Evolutionary conservation across 1,140 invertebrate genomes (phyloP).

Genomic region (Sinella curviseta): DNA sequence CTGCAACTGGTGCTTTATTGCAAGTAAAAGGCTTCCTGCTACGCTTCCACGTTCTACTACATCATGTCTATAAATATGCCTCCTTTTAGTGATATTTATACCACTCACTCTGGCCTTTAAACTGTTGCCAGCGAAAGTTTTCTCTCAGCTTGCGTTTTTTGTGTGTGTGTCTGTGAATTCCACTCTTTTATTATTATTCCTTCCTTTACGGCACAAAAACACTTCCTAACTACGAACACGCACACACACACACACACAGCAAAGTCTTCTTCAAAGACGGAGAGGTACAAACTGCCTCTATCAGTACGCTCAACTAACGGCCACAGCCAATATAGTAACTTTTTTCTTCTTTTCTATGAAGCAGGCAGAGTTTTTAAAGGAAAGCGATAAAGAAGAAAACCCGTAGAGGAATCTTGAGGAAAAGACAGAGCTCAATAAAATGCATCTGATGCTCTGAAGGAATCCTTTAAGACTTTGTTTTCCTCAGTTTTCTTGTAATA

Average conservation of each 20-base stretch:
- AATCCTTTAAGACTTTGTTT: not conserved
- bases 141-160: not conserved
- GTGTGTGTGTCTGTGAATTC: not conserved
- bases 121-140: not conserved
- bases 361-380: constrained; percentile 1
- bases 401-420: not conserved
- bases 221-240: too few species aligned
- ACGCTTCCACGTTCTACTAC: too few species aligned
- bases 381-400: not conserved
- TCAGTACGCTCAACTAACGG: not conserved
- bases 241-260: not conserved
- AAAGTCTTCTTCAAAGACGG: not conserved
- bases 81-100: too few species aligned
- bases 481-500: too few species aligned
- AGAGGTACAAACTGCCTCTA: not conserved
- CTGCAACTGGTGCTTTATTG: constrained; percentile 7
- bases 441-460: constrained; percentile 34
- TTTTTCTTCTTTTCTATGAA: too few species aligned
- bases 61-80: too few species aligned
- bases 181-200: not conserved
- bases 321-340: too few species aligned
- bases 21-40: constrained; percentile 8
- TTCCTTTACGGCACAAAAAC: not conserved
- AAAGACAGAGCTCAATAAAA: constrained; percentile 30
- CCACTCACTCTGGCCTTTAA: not conserved